These are phyloP conservation scores for Bufo gargarizans DNA, from an alignment of 2,113 vertebrate genomes.

Conservation along the genomic window DNA sequence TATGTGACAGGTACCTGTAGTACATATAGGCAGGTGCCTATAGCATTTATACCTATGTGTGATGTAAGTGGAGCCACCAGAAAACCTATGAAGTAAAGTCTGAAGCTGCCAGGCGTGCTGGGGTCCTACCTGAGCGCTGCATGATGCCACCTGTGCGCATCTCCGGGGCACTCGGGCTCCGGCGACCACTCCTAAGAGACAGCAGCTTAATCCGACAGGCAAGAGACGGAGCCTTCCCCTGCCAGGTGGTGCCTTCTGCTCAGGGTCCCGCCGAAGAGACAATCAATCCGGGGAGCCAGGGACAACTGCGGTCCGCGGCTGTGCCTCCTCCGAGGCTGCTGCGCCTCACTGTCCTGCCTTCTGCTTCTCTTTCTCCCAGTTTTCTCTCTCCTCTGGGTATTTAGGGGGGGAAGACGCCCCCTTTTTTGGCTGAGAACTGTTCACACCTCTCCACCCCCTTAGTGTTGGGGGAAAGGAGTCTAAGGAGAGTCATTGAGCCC, in stretches of 20 bases:
- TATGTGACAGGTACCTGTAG: neutral
- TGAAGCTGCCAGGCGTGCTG: neutral
- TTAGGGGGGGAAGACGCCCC: conserved; percentile 65
- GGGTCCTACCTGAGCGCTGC: conserved; percentile 52
- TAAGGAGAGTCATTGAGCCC: conserved; percentile 56
- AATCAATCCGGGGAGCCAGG: conserved; percentile 47
- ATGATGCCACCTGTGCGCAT: conserved; percentile 53
- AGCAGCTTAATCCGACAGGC: conserved; percentile 46
- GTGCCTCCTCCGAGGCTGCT: conserved; percentile 50
- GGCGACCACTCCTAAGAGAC: neutral
- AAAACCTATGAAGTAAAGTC: neutral
- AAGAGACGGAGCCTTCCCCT: conserved; percentile 1
- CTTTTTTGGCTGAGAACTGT: conserved; percentile 59
- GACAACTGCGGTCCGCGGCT: neutral
- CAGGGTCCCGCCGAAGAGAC: conserved; percentile 33
- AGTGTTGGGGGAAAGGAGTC: conserved; percentile 58
- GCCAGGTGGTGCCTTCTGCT: neutral
- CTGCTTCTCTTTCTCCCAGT: conserved; percentile 61
- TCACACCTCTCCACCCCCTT: conserved; percentile 60
- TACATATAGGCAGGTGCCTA: neutral
- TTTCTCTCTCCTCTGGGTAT: conserved; percentile 63
- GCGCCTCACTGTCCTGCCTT: conserved; percentile 65
- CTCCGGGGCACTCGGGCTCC: conserved; percentile 7
- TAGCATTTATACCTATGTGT: neutral
- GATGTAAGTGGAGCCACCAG: neutral